These are phyloP conservation scores for Turritopsis rubra DNA, from an alignment of 30 jellyfish, hydroid and myxozoan species.

Conservation along the genomic window DNA sequence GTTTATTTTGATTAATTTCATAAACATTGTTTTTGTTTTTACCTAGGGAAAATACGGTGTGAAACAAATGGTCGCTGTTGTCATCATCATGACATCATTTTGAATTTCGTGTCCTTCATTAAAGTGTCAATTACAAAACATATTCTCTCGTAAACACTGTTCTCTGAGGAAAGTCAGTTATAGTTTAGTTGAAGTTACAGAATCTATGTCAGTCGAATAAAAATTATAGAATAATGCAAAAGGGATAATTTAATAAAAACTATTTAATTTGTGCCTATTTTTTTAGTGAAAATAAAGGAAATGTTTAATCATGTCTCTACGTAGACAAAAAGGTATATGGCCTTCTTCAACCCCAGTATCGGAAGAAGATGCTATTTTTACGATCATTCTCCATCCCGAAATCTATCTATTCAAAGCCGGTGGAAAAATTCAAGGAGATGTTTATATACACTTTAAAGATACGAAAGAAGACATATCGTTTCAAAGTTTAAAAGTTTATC, in stretches of 20 bases:
- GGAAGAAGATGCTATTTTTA: conserved; percentile 19
- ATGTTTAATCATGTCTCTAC: conserved; percentile 13
- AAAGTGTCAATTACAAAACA: no score
- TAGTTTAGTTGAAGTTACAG: no score
- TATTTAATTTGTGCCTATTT: no score
- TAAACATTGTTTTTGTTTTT: background rate
- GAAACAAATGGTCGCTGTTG: background rate
- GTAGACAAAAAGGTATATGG: conserved; percentile 14
- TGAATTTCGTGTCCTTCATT: no score
- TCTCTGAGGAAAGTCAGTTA: no score
- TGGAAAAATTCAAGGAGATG: conserved; percentile 11
- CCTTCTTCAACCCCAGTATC: conserved; percentile 1
- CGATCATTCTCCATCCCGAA: conserved; percentile 4
- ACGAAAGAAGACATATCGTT: conserved; percentile 8
- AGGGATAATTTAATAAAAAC: no score
- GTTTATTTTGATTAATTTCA: background rate
- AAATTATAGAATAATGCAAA: no score
- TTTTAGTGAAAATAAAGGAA: no score
- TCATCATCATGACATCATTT: background rate
- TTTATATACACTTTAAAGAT: conserved; percentile 4
- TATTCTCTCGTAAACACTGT: no score
- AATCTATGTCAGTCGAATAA: no score
- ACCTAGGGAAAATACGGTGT: no score
- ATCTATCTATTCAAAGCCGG: conserved; percentile 11
- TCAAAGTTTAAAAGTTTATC: background rate